These are phyloP conservation scores for Theristicus caerulescens DNA, from an alignment of 2,113 vertebrate genomes.

Conservation along the genomic window DNA sequence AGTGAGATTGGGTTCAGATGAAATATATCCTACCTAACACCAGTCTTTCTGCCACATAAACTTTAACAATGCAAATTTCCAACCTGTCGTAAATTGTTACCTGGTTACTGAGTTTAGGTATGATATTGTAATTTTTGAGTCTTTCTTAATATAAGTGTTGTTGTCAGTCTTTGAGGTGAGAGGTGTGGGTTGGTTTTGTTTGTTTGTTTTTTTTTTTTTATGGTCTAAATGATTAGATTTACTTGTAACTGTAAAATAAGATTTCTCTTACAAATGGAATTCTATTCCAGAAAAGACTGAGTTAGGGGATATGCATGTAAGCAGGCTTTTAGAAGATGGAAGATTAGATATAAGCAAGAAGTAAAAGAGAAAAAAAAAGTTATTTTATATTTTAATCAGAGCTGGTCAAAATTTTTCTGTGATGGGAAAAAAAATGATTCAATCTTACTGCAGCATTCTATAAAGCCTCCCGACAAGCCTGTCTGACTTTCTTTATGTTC, in stretches of 20 bases:
- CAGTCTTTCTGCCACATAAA: background rate
- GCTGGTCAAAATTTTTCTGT: background rate
- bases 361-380: background rate
- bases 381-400: background rate
- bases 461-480: background rate
- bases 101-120: background rate
- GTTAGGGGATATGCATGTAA: background rate
- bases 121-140: background rate
- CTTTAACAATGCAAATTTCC: background rate
- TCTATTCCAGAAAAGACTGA: background rate
- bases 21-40: background rate
- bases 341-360: background rate
- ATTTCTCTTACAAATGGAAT: background rate
- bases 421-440: background rate
- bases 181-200: fast-evolving
- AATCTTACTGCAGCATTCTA: background rate
- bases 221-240: background rate
- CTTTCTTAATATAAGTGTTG: background rate
- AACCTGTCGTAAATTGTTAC: background rate
- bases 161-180: background rate
- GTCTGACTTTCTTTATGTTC: background rate
- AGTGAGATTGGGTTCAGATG: background rate
- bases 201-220: background rate
- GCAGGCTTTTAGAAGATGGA: background rate
- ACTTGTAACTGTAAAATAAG: background rate